Base-by-base conservation (phyloP, 2,113 vertebrate species). In the Centropus unirufus region DNA sequence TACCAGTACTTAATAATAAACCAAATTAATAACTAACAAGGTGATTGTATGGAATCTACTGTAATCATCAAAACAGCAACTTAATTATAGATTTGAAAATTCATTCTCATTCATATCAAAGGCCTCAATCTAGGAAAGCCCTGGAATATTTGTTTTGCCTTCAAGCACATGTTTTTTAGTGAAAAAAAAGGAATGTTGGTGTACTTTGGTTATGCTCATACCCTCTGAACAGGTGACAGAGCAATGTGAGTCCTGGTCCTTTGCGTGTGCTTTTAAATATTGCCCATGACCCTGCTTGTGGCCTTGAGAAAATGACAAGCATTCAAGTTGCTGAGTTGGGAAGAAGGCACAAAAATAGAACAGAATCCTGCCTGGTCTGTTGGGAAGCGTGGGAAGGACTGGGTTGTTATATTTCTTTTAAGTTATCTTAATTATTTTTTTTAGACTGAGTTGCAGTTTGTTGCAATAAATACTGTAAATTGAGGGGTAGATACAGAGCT, bases 401-500 rank as follows among this genome's bases (percentile, higher is more conserved):
- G n/a, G 40, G 12, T 15, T 52, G n/a, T 72, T 34, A 2, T 1
- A 19, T 54, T 57, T 80, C 9, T 82, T 89, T 79, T 8, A 67
- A 88, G 61, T 61, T 44, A 1, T 42, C 4, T 52, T 51, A 36
- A 36, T 36, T 3, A 1, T n/a, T 54, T 55, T 42, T 36, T 34
- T 14, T 36, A 47, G 39, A n/a, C 8, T 59, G 34, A 15, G 21
- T 70, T 91, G 51, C 24, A 59, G 8, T 74, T 58, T n/a, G 6
- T 59, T 82, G 34, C n/a, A 83, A 5, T 69, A 76, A 87, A 58
- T 69, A 52, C 23, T 61, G 16, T 70, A 63, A 62, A 47, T 6
- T 16, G 12, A 73, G 17, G 32, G 55, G 15, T 18, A 24, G 42
- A 23, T 0, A 3, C 16, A 32, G 0, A 87, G 77, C 21, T 59